Evolutionary conservation across 2,797 vertebrate genomes (phyloP).

Genomic region (Paramormyrops hopkinsi): DNA sequence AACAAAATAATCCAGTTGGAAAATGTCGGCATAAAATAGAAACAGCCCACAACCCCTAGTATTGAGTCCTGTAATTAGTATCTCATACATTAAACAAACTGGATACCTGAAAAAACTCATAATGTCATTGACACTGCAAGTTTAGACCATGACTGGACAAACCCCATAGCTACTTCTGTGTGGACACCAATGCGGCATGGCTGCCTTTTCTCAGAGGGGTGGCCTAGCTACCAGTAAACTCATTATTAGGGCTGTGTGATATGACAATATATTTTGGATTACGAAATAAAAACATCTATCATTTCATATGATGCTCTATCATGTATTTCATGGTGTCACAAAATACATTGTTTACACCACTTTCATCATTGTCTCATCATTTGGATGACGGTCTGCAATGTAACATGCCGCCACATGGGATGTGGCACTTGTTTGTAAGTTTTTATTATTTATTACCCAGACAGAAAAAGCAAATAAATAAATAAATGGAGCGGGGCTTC

Average conservation of each 20-base stretch:
- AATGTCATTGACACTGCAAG: background rate
- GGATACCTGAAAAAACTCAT: background rate
- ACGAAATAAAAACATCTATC: background rate
- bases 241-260: background rate
- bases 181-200: background rate
- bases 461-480: background rate
- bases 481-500: background rate
- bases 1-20: background rate
- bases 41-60: background rate
- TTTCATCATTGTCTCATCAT: background rate
- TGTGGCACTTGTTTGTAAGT: background rate
- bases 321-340: background rate
- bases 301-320: background rate
- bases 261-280: background rate
- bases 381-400: background rate
- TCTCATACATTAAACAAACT: background rate
- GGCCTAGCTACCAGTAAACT: background rate
- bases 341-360: background rate
- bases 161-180: background rate
- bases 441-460: background rate
- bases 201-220: background rate
- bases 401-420: background rate
- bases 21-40: background rate
- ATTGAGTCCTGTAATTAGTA: background rate
- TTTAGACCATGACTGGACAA: background rate